Evolutionary conservation across 2,113 vertebrate genomes (phyloP).

Genomic region (Pica pica): DNA sequence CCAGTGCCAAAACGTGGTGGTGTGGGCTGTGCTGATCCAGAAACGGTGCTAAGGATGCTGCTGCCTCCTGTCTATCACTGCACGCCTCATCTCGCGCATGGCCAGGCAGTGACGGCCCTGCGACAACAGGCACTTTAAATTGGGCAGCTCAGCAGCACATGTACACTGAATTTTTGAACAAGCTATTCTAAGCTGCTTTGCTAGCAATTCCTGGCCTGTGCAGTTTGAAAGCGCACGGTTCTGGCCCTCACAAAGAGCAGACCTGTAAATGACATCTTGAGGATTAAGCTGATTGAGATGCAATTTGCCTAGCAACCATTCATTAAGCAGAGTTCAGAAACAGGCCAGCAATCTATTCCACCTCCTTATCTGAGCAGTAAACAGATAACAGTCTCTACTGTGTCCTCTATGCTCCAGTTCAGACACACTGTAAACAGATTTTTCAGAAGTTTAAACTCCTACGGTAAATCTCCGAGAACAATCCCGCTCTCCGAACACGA

Average conservation of each 20-base stretch:
- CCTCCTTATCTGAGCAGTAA: constrained; percentile 81
- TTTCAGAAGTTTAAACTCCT: constrained; percentile 69
- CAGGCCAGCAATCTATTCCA: constrained; percentile 78
- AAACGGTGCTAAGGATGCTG: not conserved
- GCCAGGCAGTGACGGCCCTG: not conserved
- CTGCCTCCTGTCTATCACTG: constrained; percentile 11
- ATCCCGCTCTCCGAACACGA: constrained; percentile 5
- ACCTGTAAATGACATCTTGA: constrained; percentile 82
- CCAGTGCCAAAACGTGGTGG: not conserved
- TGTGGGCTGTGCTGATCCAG: not conserved
- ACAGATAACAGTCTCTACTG: constrained; percentile 80
- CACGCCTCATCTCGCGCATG: not conserved
- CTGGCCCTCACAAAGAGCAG: constrained; percentile 69
- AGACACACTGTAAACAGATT: constrained; percentile 73
- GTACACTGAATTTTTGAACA: constrained; percentile 20
- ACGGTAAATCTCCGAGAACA: constrained; percentile 37
- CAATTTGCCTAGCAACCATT: constrained; percentile 83
- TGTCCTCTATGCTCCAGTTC: constrained; percentile 69
- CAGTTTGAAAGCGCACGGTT: constrained; percentile 38
- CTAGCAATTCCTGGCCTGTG: constrained; percentile 46
- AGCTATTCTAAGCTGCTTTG: constrained; percentile 62
- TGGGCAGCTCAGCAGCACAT: constrained; percentile 47
- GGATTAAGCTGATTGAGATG: constrained; percentile 83
- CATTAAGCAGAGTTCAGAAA: constrained; percentile 79
- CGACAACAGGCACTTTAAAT: constrained; percentile 3